phyloP scores from a whole-genome alignment of 2,888 invertebrate species.

The Acrobasis suavella region DNA sequence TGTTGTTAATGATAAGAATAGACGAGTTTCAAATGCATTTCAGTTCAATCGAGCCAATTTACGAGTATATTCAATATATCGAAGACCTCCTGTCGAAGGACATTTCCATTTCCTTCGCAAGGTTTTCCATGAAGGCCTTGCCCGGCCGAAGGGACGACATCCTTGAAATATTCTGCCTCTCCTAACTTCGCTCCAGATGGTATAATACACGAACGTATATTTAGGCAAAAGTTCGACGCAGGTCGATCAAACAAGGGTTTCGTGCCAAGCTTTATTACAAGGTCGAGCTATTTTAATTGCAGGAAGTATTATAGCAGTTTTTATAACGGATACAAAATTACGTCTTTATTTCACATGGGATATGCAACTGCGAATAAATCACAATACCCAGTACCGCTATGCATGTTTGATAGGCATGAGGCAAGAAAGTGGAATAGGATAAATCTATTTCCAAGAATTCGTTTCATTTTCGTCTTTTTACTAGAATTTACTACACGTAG shows the following conservation, averaged over 20 bases:
- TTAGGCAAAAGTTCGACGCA: constrained; percentile 31
- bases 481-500: no score
- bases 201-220: constrained; percentile 39
- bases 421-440: no score
- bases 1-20: no score
- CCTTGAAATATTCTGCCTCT: constrained; percentile 53
- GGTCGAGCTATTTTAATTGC: constrained; percentile 6
- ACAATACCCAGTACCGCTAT: no score
- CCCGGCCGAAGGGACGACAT: constrained; percentile 48
- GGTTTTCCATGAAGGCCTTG: constrained; percentile 60
- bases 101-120: constrained; percentile 46
- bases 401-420: no score
- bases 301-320: neutral
- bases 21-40: no score
- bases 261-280: constrained; percentile 24
- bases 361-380: no score
- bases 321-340: no score
- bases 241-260: constrained; percentile 11
- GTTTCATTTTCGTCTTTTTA: no score
- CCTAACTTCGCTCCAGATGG: constrained; percentile 36
- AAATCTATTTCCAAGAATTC: no score
- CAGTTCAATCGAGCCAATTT: neutral
- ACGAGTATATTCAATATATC: neutral
- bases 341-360: no score
- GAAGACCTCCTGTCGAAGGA: constrained; percentile 46